Percentiles rank a stretch among this genome's conserved stretches.
phyloP scores from a whole-genome alignment of 2,113 vertebrate genomes.

The Campylorhamphus procurvoides region DNA sequence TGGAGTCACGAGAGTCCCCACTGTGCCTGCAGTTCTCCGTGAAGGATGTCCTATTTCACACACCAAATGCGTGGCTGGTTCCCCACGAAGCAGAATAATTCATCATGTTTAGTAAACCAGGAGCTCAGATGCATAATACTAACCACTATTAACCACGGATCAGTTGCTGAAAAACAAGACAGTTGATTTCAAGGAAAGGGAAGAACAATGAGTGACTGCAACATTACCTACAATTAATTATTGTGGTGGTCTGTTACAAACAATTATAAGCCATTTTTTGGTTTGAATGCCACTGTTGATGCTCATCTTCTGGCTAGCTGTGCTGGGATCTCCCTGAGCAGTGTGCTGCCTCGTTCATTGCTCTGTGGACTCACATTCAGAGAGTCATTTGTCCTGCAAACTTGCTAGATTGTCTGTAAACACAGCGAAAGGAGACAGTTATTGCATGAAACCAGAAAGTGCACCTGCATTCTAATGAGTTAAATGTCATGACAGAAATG shows the following conservation, averaged over 20 bases:
- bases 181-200: slow-evolving; percentile 53
- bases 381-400: slow-evolving; percentile 71
- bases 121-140: slow-evolving; percentile 8
- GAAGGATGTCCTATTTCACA: slow-evolving; percentile 12
- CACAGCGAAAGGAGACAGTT: slow-evolving; percentile 69
- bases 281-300: slow-evolving; percentile 44
- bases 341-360: slow-evolving; percentile 29
- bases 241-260: slow-evolving; percentile 52
- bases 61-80: neutral
- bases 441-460: slow-evolving; percentile 62
- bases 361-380: slow-evolving; percentile 62
- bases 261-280: slow-evolving; percentile 45
- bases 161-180: slow-evolving; percentile 50
- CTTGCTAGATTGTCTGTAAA: slow-evolving; percentile 75
- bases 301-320: slow-evolving; percentile 32
- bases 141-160: slow-evolving; percentile 39
- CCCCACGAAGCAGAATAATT: slow-evolving; percentile 19
- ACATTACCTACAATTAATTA: slow-evolving; percentile 64
- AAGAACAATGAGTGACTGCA: slow-evolving; percentile 55
- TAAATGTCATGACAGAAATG: slow-evolving; percentile 63
- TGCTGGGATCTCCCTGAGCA: slow-evolving; percentile 33
- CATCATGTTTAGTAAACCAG: slow-evolving; percentile 35
- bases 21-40: neutral
- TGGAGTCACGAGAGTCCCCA: neutral
- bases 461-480: slow-evolving; percentile 74